Evolutionary conservation across 2,797 vertebrate genomes (phyloP).

Genomic region (Erethizon dorsatum): DNA sequence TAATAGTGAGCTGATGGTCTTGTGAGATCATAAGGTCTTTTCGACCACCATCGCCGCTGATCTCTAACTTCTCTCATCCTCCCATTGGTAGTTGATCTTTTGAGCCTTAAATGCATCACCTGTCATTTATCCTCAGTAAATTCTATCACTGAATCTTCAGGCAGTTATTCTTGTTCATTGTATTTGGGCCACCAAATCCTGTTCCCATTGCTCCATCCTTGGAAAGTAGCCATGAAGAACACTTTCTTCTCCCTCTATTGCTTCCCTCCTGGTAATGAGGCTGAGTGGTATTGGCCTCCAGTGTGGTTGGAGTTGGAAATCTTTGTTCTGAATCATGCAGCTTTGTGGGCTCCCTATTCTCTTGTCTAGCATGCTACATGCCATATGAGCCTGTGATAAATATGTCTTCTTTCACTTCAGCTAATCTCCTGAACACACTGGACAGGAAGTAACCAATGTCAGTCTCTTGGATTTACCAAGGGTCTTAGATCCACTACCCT

Average conservation of each 20-base stretch:
- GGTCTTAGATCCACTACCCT: background rate
- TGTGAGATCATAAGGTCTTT: conserved; percentile 5
- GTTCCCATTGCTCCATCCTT: background rate
- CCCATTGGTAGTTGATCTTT: conserved; percentile 59
- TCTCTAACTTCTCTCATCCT: conserved; percentile 56
- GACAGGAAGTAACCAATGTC: background rate
- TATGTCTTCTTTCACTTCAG: background rate
- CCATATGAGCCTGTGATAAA: background rate
- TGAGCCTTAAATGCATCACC: conserved; percentile 50
- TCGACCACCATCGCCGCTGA: background rate
- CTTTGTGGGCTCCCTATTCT: background rate
- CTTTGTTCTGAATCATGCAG: background rate
- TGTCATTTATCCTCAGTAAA: conserved; percentile 57
- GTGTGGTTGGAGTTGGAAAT: background rate
- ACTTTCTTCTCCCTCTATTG: background rate
- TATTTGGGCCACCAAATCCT: conserved; percentile 13
- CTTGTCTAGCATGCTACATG: background rate
- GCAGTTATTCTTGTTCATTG: background rate
- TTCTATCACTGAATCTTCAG: background rate
- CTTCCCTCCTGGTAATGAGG: background rate
- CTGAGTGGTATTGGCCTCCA: background rate
- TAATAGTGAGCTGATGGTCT: conserved; percentile 6
- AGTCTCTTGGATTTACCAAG: background rate
- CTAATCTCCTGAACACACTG: background rate
- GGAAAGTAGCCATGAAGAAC: background rate